Conservation (phyloP, 1,140 invertebrate genomes). For the Drusus annulatus region DNA sequence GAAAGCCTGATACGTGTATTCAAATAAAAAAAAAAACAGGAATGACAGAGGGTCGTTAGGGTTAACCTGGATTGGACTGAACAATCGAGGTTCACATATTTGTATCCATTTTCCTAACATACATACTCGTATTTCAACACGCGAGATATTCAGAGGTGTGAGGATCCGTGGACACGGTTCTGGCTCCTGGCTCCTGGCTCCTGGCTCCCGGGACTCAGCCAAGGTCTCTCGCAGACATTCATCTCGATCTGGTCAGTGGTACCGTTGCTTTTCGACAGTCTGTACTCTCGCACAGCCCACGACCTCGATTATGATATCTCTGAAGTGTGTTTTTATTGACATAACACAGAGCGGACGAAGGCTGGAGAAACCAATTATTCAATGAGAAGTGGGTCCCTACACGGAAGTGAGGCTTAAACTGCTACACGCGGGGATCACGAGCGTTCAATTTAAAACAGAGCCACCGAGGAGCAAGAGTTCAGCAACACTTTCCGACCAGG, state of each 20-base stretch:
- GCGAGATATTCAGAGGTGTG: slow-evolving; percentile 54
- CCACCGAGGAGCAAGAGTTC: slow-evolving; percentile 11
- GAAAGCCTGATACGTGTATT: too few relatives aligned
- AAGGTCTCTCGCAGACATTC: neutral
- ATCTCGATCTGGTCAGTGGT: neutral
- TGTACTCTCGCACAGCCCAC: slow-evolving; percentile 25
- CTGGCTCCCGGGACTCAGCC: neutral
- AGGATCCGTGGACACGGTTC: too few relatives aligned
- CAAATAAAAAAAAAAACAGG: too few relatives aligned
- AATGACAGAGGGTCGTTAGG: too few relatives aligned
- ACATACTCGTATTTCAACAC: slow-evolving; percentile 17
- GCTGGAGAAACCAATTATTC: slow-evolving; percentile 28
- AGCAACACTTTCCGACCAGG: neutral
- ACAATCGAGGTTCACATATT: too few relatives aligned
- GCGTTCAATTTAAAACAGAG: neutral
- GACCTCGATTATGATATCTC: slow-evolving; percentile 53
- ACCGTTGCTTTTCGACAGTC: neutral
- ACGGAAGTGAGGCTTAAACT: slow-evolving; percentile 17
- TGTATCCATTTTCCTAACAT: too few relatives aligned
- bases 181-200: neutral
- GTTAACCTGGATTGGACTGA: too few relatives aligned
- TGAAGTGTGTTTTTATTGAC: slow-evolving; percentile 52
- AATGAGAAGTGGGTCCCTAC: slow-evolving; percentile 23
- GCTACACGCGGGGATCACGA: neutral
- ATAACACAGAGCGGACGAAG: slow-evolving; percentile 37